Evolutionary conservation across 2,797 vertebrate genomes (phyloP).

Genomic region (Phrynocephalus guinanensis): DNA sequence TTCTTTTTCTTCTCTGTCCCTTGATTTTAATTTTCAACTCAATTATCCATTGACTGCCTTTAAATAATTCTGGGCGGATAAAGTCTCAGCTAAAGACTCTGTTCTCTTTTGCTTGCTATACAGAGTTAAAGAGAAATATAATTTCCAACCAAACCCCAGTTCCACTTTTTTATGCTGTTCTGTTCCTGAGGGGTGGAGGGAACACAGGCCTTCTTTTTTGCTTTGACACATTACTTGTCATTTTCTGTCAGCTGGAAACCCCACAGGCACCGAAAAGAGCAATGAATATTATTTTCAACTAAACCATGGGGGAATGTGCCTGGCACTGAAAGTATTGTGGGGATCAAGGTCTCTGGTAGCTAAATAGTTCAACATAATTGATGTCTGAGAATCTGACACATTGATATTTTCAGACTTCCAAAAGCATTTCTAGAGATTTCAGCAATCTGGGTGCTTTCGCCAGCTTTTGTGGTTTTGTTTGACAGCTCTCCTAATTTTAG

Average conservation of each 20-base stretch:
- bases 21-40: neutral
- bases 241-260: slow-evolving; percentile 7
- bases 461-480: neutral
- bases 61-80: neutral
- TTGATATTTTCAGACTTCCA: neutral
- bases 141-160: neutral
- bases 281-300: slow-evolving; percentile 18
- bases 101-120: neutral
- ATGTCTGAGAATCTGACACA: neutral
- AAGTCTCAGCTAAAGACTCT: neutral
- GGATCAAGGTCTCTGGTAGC: slow-evolving; percentile 1
- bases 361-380: neutral
- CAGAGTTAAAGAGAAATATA: slow-evolving; percentile 4
- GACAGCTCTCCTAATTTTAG: neutral
- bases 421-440: neutral
- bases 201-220: neutral
- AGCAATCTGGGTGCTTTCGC: neutral
- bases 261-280: slow-evolving; percentile 22
- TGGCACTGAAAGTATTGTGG: neutral
- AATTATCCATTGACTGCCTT: neutral
- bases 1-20: neutral
- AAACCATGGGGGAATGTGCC: slow-evolving; percentile 5
- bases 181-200: neutral
- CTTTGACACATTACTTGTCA: slow-evolving; percentile 2
- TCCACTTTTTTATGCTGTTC: slow-evolving; percentile 2